phyloP scores from a whole-genome alignment of 2,797 vertebrate genomes.

The Todus mexicanus region DNA sequence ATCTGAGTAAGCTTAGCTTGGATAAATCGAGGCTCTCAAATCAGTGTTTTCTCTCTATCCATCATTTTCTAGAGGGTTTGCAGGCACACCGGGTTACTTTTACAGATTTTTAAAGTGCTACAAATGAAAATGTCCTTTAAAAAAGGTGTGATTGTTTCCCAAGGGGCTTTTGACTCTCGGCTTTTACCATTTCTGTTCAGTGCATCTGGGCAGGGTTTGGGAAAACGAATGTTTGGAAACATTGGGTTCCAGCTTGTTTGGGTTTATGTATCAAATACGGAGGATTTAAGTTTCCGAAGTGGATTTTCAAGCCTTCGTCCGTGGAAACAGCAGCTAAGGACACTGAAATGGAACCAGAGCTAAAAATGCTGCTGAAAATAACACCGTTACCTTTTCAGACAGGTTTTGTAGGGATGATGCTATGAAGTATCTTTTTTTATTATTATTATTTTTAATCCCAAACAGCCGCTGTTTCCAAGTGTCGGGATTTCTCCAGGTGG shows the following conservation, averaged over 20 bases:
- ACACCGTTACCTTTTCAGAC: neutral
- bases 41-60: neutral
- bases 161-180: neutral
- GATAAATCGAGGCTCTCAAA: neutral
- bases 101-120: neutral
- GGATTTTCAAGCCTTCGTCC: neutral
- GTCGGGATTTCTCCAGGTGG: neutral
- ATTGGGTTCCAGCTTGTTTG: neutral
- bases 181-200: neutral
- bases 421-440: neutral
- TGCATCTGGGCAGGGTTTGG: no score
- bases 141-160: accelerated
- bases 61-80: neutral
- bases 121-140: neutral
- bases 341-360: neutral
- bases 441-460: neutral
- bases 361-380: neutral
- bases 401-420: neutral
- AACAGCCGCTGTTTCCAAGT: neutral
- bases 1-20: neutral
- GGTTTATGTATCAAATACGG: neutral
- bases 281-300: neutral
- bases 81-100: neutral
- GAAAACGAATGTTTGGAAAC: no score
- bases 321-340: neutral